phyloP scores from a whole-genome alignment of 2,797 vertebrate species.

The Syngnathus rostellatus region DNA sequence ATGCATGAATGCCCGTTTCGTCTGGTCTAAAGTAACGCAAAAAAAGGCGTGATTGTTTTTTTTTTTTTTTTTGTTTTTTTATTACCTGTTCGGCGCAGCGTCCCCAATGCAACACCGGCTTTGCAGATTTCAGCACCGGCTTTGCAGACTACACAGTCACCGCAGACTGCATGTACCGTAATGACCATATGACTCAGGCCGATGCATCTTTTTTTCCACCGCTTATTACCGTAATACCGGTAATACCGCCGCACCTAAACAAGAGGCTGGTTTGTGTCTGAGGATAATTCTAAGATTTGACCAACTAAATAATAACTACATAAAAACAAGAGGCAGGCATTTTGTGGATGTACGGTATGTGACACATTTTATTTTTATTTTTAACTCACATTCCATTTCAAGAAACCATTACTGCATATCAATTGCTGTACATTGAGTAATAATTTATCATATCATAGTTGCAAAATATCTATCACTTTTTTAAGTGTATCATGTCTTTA shows the following conservation, averaged over 20 bases:
- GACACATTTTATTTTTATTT: background rate
- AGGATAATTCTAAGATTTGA: too few relatives aligned
- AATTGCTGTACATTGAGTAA: too few relatives aligned
- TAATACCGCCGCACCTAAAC: background rate
- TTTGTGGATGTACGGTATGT: background rate
- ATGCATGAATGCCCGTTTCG: background rate
- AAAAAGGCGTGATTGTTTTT: background rate
- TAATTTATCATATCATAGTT: too few relatives aligned
- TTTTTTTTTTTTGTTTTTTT: background rate
- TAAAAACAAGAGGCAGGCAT: background rate
- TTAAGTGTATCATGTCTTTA: too few relatives aligned
- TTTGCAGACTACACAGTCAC: conserved; percentile 42
- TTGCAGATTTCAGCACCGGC: conserved; percentile 43
- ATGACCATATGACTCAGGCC: conserved; percentile 18
- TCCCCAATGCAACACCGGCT: conserved; percentile 59
- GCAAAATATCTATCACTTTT: too few relatives aligned
- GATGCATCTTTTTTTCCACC: background rate
- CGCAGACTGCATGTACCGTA: conserved; percentile 62
- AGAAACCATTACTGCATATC: too few relatives aligned
- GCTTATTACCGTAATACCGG: conserved; percentile 30
- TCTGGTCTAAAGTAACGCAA: background rate
- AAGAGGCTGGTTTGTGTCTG: background rate
- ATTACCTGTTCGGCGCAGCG: conserved; percentile 68
- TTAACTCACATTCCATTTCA: too few relatives aligned
- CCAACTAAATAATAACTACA: too few relatives aligned